These are phyloP conservation scores for Phaetusa simplex DNA, from an alignment of 2,113 vertebrate genomes.

Conservation along the genomic window DNA sequence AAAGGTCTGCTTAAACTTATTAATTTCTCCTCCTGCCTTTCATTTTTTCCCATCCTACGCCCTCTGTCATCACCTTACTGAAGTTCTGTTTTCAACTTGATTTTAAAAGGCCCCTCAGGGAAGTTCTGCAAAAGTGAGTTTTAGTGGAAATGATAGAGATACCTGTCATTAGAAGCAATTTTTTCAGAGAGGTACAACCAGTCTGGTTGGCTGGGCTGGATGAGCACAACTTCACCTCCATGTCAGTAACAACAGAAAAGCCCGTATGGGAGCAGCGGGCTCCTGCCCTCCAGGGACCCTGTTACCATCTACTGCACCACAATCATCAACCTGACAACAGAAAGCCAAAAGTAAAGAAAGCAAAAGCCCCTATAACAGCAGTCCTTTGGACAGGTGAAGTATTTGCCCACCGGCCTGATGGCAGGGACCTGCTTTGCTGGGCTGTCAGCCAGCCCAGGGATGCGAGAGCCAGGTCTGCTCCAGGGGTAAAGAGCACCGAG, in stretches of 20 bases:
- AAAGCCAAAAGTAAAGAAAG: neutral
- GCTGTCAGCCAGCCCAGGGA: neutral
- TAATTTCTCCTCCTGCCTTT: neutral
- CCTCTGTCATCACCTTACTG: neutral
- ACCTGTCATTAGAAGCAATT: neutral
- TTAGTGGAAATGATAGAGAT: neutral
- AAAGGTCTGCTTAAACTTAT: neutral
- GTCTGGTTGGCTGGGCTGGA: neutral
- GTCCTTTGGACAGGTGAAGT: neutral
- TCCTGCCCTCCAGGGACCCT: neutral
- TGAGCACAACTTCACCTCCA: neutral
- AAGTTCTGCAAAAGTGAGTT: neutral
- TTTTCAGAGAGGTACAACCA: neutral
- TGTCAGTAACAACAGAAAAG: neutral
- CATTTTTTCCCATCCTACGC: neutral
- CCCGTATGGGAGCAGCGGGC: neutral
- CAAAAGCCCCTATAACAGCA: neutral
- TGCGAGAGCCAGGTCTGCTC: neutral
- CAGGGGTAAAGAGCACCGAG: fast-evolving
- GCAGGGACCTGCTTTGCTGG: fast-evolving
- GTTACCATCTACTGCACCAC: neutral
- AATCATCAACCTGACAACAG: neutral
- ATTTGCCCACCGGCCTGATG: neutral
- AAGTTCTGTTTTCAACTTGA: neutral
- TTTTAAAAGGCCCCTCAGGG: neutral